Evolutionary conservation across 2,888 invertebrate species (phyloP).

Genomic region (Lissonota sp.): DNA sequence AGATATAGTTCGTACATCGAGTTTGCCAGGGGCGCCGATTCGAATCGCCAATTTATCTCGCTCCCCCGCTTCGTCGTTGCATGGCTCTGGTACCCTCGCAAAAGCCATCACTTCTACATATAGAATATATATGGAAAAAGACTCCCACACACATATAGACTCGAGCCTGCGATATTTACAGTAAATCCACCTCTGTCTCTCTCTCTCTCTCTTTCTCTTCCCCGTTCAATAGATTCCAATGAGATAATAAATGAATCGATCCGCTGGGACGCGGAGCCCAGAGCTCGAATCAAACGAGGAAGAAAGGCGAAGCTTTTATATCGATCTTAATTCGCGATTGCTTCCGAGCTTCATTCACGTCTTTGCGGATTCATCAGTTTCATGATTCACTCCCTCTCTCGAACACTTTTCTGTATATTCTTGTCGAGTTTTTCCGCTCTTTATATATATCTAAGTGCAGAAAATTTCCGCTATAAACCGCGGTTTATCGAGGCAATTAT

Average conservation of each 20-base stretch:
- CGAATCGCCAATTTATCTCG: conserved; percentile 63
- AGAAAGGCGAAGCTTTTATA: conserved; percentile 3
- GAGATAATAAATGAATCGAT: conserved; percentile 55
- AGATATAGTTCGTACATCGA: too few relatives aligned
- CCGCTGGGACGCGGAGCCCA: not conserved
- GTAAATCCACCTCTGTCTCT: conserved; percentile 19
- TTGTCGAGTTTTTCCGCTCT: not conserved
- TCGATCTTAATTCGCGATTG: conserved; percentile 13
- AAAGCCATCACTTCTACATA: too few relatives aligned
- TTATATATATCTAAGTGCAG: conserved; percentile 11
- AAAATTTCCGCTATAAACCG: conserved; percentile 31
- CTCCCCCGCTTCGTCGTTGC: conserved; percentile 43
- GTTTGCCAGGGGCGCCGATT: conserved; percentile 54
- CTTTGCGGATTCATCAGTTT: conserved; percentile 10
- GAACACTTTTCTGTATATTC: not conserved
- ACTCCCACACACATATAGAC: too few relatives aligned
- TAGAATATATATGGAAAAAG: too few relatives aligned
- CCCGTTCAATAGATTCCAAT: conserved; percentile 37
- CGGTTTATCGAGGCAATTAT: conserved; percentile 57
- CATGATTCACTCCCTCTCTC: conserved; percentile 12
- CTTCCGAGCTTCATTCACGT: conserved; percentile 13
- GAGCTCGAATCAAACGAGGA: not conserved
- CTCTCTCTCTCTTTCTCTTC: conserved; percentile 8
- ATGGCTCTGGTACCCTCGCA: conserved; percentile 33
- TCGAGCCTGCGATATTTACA: too few relatives aligned